A percentile compares a stretch with the other conserved stretches of the same genome.
These are phyloP conservation scores for Montipora capricornis DNA, from an alignment of 64 coral and sea anemone genomes.

Conservation along the genomic window DNA sequence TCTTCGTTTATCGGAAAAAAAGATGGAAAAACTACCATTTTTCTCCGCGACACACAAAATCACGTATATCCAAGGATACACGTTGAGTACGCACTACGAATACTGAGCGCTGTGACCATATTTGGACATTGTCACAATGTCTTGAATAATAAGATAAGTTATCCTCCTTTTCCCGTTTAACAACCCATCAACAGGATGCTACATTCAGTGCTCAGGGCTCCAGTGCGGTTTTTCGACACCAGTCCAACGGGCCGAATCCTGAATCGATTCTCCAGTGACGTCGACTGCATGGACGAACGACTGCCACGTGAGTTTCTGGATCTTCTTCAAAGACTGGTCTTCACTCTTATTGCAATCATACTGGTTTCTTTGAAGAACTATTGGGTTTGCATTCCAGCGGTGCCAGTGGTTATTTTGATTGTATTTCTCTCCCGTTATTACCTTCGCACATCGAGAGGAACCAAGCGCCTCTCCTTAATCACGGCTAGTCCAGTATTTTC, in stretches of 20 bases:
- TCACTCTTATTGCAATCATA: not conserved
- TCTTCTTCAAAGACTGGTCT: constrained; percentile 1
- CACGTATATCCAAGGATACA: no score
- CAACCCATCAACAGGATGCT: constrained; percentile 10
- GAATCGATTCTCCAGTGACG: constrained; percentile 60
- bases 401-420: not conserved
- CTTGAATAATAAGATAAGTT: no score
- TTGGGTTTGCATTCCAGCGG: constrained; percentile 11
- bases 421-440: not conserved
- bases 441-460: not conserved
- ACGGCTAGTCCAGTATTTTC: constrained; percentile 35
- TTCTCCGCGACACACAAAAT: no score
- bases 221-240: constrained; percentile 44
- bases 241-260: constrained; percentile 53
- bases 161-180: no score
- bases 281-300: constrained; percentile 47
- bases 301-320: constrained; percentile 4
- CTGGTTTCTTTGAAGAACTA: constrained; percentile 36
- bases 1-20: no score
- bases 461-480: constrained; percentile 15
- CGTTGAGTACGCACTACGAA: no score
- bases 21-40: no score
- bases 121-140: no score
- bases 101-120: no score
- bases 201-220: constrained; percentile 12